Base-by-base conservation (phyloP, 2,113 vertebrate genomes). In the Maccullochella peelii region DNA sequence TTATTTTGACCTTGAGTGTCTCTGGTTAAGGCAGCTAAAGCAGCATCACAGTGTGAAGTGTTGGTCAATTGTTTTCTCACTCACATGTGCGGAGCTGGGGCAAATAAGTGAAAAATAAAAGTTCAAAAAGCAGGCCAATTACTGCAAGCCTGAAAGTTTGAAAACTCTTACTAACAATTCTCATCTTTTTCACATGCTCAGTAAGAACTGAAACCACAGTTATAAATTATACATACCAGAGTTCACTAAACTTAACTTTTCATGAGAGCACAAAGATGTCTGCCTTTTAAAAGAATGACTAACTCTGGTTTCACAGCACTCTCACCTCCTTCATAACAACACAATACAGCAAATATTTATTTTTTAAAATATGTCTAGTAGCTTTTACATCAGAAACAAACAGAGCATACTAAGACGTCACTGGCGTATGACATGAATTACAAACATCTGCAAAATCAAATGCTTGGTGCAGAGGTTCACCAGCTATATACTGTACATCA, bases 1-100 rank as follows among this genome's bases (percentile, higher is more conserved):
- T 92, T 93, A 92, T 86, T 91, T 74, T 92, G 88, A 92, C 90
- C 88, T 79, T 52, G 55, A 63, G 62, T 77, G 81, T 66, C 25
- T 80, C 11, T n/a, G 21, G 71, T 40, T 30, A n/a, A 76, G 72
- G 71, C 58, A 72, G 70, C 50, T 38, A 16, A 44, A 87, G 44
- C 62, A 42, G 67, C 52, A 50, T 83, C 57, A 69, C 57, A 71
- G 73, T 65, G 36, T 50, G 65, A 77, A 81, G 27, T 78, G 85
- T 84, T 85, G 38, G 74, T 65, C 14, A 42, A 15, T 58, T 76
- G 55, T 80, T 82, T 69, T 72, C 30, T 50, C 47, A 23, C 66
- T 73, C n/a, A 69, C 72, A 72, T 77, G 77, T 77, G 55, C 54
- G 84, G 72, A 79, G 66, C 30, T 14, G n/a, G 27, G 40, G 68